phyloP scores from a whole-genome alignment of 2,797 vertebrate species.

The Craterocephalus amniculus region DNA sequence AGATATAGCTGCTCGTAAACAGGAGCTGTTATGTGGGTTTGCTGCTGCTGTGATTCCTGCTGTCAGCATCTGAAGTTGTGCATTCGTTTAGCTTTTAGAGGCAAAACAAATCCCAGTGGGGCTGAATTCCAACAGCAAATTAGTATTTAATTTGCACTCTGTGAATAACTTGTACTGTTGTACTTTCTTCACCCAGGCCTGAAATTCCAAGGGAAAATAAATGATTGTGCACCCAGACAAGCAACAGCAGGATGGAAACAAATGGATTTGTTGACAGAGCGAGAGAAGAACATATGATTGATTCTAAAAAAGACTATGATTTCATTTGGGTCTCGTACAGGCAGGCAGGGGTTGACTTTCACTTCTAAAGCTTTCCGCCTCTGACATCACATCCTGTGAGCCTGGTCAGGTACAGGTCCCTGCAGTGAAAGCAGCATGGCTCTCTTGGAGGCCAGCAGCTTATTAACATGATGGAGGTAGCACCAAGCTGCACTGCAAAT shows the following conservation, averaged over 20 bases:
- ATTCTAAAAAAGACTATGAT: slow-evolving; percentile 29
- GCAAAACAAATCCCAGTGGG: slow-evolving; percentile 51
- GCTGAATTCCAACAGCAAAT: slow-evolving; percentile 59
- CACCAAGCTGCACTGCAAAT: slow-evolving; percentile 30
- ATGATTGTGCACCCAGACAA: slow-evolving; percentile 52
- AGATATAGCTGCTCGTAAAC: slow-evolving; percentile 57
- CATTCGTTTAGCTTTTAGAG: slow-evolving; percentile 39
- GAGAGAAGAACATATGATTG: slow-evolving; percentile 45
- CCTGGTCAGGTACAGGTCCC: slow-evolving; percentile 15
- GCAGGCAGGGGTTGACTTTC: slow-evolving; percentile 27
- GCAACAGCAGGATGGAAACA: slow-evolving; percentile 56
- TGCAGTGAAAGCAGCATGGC: slow-evolving; percentile 12
- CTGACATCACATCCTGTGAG: slow-evolving; percentile 61
- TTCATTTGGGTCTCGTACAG: slow-evolving; percentile 22
- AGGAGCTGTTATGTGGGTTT: slow-evolving; percentile 46
- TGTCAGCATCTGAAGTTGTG: slow-evolving; percentile 57
- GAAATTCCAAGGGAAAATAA: slow-evolving; percentile 61
- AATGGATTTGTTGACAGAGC: slow-evolving; percentile 51
- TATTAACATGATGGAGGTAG: slow-evolving; percentile 31
- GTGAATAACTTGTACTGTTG: slow-evolving; percentile 53
- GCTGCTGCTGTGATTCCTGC: slow-evolving; percentile 55
- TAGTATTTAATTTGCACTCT: slow-evolving; percentile 73
- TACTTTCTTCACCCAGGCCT: slow-evolving; percentile 46
- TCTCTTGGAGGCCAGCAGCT: slow-evolving; percentile 27
- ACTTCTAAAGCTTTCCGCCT: slow-evolving; percentile 37